Conservation (phyloP, 2,888 invertebrate genomes). For the Sminthurides aquaticus region DNA sequence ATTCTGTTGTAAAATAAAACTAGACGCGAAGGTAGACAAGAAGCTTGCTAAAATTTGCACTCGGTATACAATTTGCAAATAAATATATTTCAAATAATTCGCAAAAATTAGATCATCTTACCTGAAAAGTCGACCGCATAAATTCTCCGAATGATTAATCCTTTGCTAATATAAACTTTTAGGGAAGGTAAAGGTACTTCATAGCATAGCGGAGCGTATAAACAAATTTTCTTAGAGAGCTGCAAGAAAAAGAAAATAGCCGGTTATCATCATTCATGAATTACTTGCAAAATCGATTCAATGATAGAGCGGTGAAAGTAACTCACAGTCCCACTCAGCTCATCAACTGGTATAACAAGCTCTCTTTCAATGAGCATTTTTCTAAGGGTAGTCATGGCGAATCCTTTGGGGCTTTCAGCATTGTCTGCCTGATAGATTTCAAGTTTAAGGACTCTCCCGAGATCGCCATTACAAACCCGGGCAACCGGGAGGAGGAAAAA, state of each 20-base stretch:
- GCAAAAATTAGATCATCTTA: no score
- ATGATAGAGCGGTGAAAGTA: no score
- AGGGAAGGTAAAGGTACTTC: conserved; percentile 31
- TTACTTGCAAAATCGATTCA: neutral
- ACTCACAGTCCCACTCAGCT: conserved; percentile 24
- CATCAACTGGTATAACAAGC: conserved; percentile 26
- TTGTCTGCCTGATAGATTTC: conserved; percentile 27
- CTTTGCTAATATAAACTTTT: conserved; percentile 30
- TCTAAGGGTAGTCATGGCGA: conserved; percentile 33
- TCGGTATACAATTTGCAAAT: no score
- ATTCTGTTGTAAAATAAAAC: no score
- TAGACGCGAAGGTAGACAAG: no score
- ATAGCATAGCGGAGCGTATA: conserved; percentile 28
- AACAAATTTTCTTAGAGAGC: conserved; percentile 26
- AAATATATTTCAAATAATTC: no score
- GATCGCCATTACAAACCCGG: conserved; percentile 33
- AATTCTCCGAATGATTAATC: conserved; percentile 27
- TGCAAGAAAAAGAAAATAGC: conserved; percentile 9
- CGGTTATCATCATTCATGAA: neutral
- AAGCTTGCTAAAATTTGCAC: no score
- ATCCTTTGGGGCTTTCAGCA: conserved; percentile 24
- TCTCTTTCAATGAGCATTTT: conserved; percentile 30
- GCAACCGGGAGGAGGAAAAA: conserved; percentile 26
- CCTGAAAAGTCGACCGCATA: conserved; percentile 35
- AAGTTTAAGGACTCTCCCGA: conserved; percentile 28